phyloP scores from a whole-genome alignment of 2,888 invertebrate species.

The Ceraclea dissimilis region DNA sequence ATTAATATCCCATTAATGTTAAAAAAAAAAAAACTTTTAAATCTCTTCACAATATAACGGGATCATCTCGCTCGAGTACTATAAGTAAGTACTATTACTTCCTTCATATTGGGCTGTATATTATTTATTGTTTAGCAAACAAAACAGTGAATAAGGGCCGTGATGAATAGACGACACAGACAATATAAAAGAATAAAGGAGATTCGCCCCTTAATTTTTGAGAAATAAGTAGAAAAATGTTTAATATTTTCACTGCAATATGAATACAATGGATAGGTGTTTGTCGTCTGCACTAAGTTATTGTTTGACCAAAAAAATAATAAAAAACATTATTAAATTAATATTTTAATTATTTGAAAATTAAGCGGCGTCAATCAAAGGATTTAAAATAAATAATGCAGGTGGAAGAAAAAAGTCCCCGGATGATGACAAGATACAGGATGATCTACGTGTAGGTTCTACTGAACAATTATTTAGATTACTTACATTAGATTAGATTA shows the following conservation, averaged over 20 bases:
- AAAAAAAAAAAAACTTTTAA: background rate
- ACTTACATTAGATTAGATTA: no score
- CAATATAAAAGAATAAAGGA: background rate
- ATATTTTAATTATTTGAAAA: no score
- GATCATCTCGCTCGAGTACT: background rate
- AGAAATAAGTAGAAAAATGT: background rate
- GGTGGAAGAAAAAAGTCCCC: no score
- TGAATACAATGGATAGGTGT: no score
- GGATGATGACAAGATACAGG: no score
- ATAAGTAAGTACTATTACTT: background rate
- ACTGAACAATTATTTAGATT: no score
- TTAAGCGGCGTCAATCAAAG: no score
- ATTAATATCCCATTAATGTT: no score
- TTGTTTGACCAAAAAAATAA: background rate
- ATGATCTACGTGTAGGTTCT: no score
- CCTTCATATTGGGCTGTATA: background rate
- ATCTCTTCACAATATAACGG: background rate
- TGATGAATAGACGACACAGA: background rate
- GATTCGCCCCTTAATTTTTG: background rate
- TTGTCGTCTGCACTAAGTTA: background rate
- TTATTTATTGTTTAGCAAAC: background rate
- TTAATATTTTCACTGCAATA: background rate
- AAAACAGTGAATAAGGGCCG: background rate
- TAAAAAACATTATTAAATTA: no score
- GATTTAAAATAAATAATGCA: no score